These are phyloP conservation scores for Limanda limanda DNA, from an alignment of 2,113 vertebrate species.

Conservation along the genomic window DNA sequence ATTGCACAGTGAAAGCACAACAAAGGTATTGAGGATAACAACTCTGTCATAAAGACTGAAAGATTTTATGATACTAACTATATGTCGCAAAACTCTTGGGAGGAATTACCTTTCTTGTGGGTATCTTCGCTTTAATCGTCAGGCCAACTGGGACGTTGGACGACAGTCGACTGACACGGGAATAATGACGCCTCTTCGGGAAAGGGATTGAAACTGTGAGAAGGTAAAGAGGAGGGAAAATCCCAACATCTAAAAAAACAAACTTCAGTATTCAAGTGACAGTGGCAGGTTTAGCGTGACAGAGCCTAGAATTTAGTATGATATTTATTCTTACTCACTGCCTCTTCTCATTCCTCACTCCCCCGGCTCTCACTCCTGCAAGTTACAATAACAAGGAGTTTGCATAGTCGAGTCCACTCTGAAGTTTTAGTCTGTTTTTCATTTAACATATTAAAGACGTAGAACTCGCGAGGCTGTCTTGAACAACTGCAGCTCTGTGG, in stretches of 20 bases:
- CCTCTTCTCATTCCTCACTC: slow-evolving; percentile 55
- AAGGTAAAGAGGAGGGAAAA: slow-evolving; percentile 26
- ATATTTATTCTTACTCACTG: slow-evolving; percentile 60
- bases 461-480: slow-evolving; percentile 5
- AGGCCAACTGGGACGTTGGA: slow-evolving; percentile 4
- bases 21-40: background rate
- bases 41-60: background rate
- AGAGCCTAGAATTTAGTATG: slow-evolving; percentile 57
- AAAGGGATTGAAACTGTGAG: slow-evolving; percentile 50
- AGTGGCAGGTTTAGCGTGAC: slow-evolving; percentile 60
- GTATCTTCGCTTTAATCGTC: slow-evolving; percentile 59
- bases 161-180: slow-evolving; percentile 39
- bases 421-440: slow-evolving; percentile 16
- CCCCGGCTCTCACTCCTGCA: slow-evolving; percentile 18
- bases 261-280: slow-evolving; percentile 51
- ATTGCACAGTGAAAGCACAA: background rate
- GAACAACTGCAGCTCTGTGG: slow-evolving; percentile 1
- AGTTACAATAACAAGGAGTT: slow-evolving; percentile 11
- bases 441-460: slow-evolving; percentile 17
- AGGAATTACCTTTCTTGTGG: slow-evolving; percentile 25
- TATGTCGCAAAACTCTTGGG: slow-evolving; percentile 20
- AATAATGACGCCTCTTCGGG: slow-evolving; percentile 44
- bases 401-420: slow-evolving; percentile 9
- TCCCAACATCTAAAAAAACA: slow-evolving; percentile 35
- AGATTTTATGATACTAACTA: background rate